These are phyloP conservation scores for Machimus atricapillus DNA, from an alignment of 2,888 invertebrate species.

Conservation along the genomic window DNA sequence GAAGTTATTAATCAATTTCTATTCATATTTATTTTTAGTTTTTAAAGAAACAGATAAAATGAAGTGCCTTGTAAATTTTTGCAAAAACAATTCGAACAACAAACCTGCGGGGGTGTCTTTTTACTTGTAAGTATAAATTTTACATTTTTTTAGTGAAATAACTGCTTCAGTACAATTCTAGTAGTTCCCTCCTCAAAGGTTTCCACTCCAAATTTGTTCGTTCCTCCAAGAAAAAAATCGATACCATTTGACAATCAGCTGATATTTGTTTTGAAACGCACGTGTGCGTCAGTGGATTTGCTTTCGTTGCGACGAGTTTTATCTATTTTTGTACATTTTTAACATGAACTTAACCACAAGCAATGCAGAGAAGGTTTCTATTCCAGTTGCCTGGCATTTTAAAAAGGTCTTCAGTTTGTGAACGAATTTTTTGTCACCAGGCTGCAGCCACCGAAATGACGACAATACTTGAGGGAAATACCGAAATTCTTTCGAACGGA, in stretches of 20 bases:
- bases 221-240: no score
- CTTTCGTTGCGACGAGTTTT: background rate
- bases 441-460: background rate
- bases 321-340: background rate
- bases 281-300: background rate
- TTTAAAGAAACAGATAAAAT: no score
- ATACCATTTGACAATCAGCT: background rate
- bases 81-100: no score
- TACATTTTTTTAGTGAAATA: no score
- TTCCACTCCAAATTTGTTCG: no score
- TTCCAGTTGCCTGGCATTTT: background rate
- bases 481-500: constrained; percentile 75
- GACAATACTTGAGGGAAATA: constrained; percentile 78
- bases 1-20: no score
- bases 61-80: no score
- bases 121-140: no score
- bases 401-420: background rate
- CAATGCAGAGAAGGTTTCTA: background rate
- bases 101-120: no score
- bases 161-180: no score
- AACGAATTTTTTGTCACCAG: background rate
- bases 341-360: background rate
- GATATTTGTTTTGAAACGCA: background rate
- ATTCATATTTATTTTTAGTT: no score
- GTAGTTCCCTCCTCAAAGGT: no score